phyloP scores from a whole-genome alignment of 2,797 vertebrate species.

The Remorina albescens region DNA sequence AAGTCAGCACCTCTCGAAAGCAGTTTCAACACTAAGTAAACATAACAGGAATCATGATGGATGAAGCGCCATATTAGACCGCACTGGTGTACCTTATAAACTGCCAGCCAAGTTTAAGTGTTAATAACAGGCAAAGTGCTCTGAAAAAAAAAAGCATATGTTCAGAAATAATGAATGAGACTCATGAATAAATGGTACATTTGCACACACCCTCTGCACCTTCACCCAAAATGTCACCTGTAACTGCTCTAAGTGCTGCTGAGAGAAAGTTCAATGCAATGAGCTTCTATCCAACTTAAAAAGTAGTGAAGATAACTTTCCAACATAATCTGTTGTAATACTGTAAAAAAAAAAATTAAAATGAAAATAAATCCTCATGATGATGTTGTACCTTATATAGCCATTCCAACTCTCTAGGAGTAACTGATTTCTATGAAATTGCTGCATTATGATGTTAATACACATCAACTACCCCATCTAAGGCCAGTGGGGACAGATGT shows the following conservation, averaged over 20 bases:
- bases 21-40: not conserved
- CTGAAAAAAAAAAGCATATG: not conserved
- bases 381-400: constrained; percentile 4
- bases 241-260: constrained; percentile 9
- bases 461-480: constrained; percentile 39
- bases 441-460: constrained; percentile 63
- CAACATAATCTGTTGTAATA: not conserved
- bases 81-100: not conserved
- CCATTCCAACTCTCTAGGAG: constrained; percentile 16
- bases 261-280: constrained; percentile 12
- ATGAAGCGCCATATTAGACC: not conserved
- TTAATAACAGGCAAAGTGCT: not conserved
- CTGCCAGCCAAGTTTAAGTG: not conserved
- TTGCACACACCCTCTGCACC: not conserved
- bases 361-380: constrained; percentile 3
- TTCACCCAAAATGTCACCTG: constrained; percentile 1
- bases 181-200: not conserved
- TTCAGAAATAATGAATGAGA: not conserved
- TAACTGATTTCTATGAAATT: constrained; percentile 34
- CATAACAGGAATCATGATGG: not conserved
- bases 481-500: constrained; percentile 52
- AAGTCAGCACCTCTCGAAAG: not conserved
- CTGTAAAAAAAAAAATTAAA: constrained; percentile 22
- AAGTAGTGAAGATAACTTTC: constrained; percentile 17
- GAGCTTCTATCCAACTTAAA: constrained; percentile 20